Evolutionary conservation across 92 coral and sea anemone species (phyloP).

Genomic region (Phymanthus crucifer): DNA sequence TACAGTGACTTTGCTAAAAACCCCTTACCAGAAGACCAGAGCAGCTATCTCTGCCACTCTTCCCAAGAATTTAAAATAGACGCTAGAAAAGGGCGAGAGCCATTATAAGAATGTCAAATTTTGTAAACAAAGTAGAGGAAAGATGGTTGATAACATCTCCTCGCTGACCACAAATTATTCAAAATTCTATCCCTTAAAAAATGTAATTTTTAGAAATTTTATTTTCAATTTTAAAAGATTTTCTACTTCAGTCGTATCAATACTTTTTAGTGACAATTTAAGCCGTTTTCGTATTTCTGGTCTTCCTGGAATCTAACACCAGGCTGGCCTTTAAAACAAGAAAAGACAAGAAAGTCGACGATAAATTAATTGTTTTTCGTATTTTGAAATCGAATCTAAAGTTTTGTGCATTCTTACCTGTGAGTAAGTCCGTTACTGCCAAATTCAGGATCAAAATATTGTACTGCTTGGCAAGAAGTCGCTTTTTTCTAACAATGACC

Average conservation of each 20-base stretch:
- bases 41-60: too few species aligned
- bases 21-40: too few species aligned
- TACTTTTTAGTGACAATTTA: background rate
- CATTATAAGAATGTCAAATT: background rate
- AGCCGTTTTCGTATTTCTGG: background rate
- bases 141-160: background rate
- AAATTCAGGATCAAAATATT: slow-evolving; percentile 38
- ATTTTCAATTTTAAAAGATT: background rate
- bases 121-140: background rate
- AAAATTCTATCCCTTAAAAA: background rate
- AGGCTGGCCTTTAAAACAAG: background rate
- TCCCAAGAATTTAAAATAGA: background rate
- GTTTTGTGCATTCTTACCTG: slow-evolving; percentile 26
- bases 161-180: background rate
- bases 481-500: slow-evolving; percentile 31
- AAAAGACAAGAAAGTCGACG: background rate
- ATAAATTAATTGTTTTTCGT: background rate
- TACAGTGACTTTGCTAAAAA: too few species aligned
- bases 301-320: background rate
- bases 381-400: background rate
- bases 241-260: too few species aligned
- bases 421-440: slow-evolving; percentile 38
- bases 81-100: background rate
- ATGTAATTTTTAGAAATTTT: background rate
- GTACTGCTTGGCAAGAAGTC: slow-evolving; percentile 27